Conservation (phyloP, 2,797 vertebrate genomes). For the Sciurus vulgaris region DNA sequence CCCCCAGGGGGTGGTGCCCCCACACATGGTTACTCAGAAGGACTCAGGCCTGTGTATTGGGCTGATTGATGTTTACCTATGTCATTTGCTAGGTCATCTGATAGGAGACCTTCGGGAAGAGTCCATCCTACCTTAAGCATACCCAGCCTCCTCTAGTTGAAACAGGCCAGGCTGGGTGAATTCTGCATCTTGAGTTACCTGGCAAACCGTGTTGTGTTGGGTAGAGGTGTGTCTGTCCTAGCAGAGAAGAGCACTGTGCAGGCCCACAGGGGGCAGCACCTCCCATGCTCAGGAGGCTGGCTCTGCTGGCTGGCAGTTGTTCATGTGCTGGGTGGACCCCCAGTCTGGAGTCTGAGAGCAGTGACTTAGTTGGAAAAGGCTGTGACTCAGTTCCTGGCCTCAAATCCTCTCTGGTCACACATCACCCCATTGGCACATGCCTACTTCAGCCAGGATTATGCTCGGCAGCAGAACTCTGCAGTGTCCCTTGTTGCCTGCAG, state of each 20-base stretch:
- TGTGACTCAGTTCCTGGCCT: not conserved
- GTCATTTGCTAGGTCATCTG: accelerated
- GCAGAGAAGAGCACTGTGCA: not conserved
- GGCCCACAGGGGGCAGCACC: not conserved
- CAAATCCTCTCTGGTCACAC: not conserved
- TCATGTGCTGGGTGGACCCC: not conserved
- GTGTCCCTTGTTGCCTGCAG: not conserved
- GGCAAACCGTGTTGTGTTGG: not conserved
- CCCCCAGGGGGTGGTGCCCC: not conserved
- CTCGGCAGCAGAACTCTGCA: too few relatives aligned
- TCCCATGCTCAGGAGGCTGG: not conserved
- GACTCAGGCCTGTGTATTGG: accelerated
- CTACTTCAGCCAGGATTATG: accelerated
- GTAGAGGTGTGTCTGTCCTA: not conserved
- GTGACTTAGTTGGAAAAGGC: too few relatives aligned
- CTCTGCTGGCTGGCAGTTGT: accelerated
- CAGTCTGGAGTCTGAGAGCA: not conserved
- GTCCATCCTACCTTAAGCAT: not conserved
- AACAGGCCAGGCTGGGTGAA: accelerated
- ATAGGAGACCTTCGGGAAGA: not conserved
- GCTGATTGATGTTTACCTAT: not conserved
- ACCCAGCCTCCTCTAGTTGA: accelerated
- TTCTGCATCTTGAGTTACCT: accelerated
- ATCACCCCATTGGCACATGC: not conserved
- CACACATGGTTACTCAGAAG: not conserved